These are phyloP conservation scores for Drosophila sechellia DNA, from an alignment of 1,140 invertebrate species.

Conservation along the genomic window DNA sequence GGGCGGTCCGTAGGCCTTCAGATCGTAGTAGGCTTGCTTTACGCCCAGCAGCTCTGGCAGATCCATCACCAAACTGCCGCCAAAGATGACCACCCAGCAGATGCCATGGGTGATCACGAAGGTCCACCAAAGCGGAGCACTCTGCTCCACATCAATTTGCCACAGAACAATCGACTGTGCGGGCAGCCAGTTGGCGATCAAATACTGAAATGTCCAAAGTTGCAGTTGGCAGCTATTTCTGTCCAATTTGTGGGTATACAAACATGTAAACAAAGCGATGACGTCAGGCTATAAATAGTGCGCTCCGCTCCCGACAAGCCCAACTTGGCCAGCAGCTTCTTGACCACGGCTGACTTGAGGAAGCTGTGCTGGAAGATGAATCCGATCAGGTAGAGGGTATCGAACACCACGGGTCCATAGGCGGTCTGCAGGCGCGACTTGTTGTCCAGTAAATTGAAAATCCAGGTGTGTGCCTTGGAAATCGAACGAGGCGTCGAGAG, in stretches of 20 bases:
- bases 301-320: conserved; percentile 84
- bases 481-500: conserved; percentile 64
- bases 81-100: conserved; percentile 87
- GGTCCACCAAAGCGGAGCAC: conserved; percentile 83
- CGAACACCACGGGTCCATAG: conserved; percentile 80
- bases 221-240: conserved; percentile 11
- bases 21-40: conserved; percentile 85
- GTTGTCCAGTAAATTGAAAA: conserved; percentile 81
- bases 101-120: conserved; percentile 85
- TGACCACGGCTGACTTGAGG: conserved; percentile 85
- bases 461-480: conserved; percentile 69
- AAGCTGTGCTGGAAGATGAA: conserved; percentile 86
- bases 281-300: conserved; percentile 85
- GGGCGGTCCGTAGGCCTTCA: conserved; percentile 60
- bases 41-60: conserved; percentile 87
- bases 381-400: conserved; percentile 84
- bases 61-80: conserved; percentile 87
- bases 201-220: conserved; percentile 54
- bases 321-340: conserved; percentile 79
- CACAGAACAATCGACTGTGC: conserved; percentile 85
- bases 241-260: conserved; percentile 13
- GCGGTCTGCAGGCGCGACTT: conserved; percentile 71
- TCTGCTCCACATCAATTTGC: conserved; percentile 84
- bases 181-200: conserved; percentile 85
- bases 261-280: conserved; percentile 83